Base-by-base conservation (phyloP, 1,140 invertebrate genomes). In the Drosophila arizonae region DNA sequence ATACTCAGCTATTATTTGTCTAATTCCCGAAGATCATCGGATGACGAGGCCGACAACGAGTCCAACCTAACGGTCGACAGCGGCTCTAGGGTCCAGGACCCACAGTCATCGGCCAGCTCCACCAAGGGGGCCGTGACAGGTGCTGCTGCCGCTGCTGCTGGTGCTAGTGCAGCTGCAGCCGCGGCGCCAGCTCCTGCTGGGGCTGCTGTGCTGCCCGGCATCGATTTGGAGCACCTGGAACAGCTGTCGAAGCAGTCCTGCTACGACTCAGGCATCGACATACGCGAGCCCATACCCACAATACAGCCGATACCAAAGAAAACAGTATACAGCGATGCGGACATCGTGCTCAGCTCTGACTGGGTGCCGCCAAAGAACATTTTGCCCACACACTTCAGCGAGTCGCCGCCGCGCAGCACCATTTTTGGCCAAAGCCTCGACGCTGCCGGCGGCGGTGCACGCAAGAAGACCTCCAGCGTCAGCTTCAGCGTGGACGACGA, bases 191-290 rank as follows among this genome's bases (percentile, higher is more conserved):
- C 51, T 21, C 15, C 28, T 10, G 52, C 43, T 46, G 43, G 6
- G 6, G 30, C 28, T 10, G 52, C 43, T 46, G 43, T 15, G 6
- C 43, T 46, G 43, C n/a, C 73, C 17, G 81, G 73, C 69, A 82
- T 84, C 52, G 90, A 91, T 55, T 72, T 91, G 62, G 90, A 91
- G 70, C 81, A 91, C 50, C 64, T 90, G 71, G 90, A 91, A 63
- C 75, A 91, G 61, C 66, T 91, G 51, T 89, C 90, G 76, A 96
- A 96, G 92, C 94, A 95, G 69, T 96, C 95, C 75, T 96, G 96
- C 93, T 96, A 96, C 92, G 96, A 97, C 93, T 97, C 96, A n/a
- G 96, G 96, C 76, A 97, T 97, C 86, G 96, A 97, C 92, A 97
- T 97, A 74, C 94, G 96, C 80, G 96, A 97, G 82, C 95, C 95